Percentiles rank a stretch among this genome's conserved stretches.
Conservation (phyloP, 2,888 invertebrate genomes). For the Drosophila pseudotakahashii region DNA sequence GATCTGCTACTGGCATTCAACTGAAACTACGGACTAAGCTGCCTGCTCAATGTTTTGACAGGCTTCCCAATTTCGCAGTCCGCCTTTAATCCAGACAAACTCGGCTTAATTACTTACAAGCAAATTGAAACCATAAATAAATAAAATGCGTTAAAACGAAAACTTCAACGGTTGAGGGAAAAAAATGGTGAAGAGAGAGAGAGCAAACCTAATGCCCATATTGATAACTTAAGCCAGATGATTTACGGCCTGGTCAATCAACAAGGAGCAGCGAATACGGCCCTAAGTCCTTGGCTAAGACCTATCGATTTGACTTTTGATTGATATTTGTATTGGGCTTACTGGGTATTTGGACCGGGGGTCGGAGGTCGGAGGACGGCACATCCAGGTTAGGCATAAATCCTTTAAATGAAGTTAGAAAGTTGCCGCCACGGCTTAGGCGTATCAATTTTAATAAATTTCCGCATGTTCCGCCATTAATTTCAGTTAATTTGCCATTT, state of each 20-base stretch:
- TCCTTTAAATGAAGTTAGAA: constrained; percentile 72
- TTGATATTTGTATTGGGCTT: constrained; percentile 60
- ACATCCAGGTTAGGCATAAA: constrained; percentile 57
- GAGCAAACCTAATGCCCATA: constrained; percentile 61
- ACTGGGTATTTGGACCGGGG: constrained; percentile 19
- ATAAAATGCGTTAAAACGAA: constrained; percentile 64
- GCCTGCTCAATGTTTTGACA: constrained; percentile 48
- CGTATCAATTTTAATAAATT: constrained; percentile 78
- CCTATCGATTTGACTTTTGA: constrained; percentile 78
- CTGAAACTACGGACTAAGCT: constrained; percentile 27
- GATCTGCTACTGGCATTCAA: constrained; percentile 21
- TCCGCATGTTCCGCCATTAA: constrained; percentile 72
- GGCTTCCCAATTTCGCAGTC: constrained; percentile 53
- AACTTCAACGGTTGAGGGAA: constrained; percentile 55
- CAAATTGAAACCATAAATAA: constrained; percentile 76
- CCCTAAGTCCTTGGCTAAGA: constrained; percentile 52
- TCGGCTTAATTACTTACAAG: constrained; percentile 74
- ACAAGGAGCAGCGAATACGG: constrained; percentile 27
- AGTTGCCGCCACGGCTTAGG: constrained; percentile 54
- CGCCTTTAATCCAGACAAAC: constrained; percentile 71
- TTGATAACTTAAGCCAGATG: constrained; percentile 75
- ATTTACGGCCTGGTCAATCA: constrained; percentile 61
- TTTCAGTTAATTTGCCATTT: constrained; percentile 78
- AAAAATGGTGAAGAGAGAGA: constrained; percentile 5
- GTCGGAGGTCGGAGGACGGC: too few species aligned